Base-by-base conservation (phyloP, 2,113 vertebrate species). In the Anarhynchus alexandrinus region DNA sequence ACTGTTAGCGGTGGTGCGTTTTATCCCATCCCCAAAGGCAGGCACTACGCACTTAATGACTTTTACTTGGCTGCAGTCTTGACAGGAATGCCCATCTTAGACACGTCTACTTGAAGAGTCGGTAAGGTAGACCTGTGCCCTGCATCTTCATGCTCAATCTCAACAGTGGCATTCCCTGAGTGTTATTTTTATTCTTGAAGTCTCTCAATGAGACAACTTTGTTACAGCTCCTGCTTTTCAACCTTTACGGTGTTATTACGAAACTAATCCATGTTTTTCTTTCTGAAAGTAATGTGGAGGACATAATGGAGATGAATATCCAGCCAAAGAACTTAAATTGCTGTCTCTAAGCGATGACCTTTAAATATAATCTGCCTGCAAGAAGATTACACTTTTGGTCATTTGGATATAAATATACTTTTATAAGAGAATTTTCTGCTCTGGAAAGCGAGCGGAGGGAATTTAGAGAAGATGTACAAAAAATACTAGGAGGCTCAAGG, bases 351-450 rank as follows among this genome's bases (percentile, higher is more conserved):
- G 77, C 45, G 34, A 25, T 84, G 40, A 77, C 78, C 65, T 94
- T 94, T 84, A 84, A 88, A 69, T 82, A 67, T 55, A 76, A 90
- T 92, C 52, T 92, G 43, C 40, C 59, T 76, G 38, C 52, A 79
- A 94, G 81, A 32, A 84, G 65, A 92, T 86, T 72, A 76, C 2
- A 49, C 58, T 96, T 89, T 52, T 54, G 77, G 86, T 76, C 88
- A 87, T 82, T 93, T 91, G 52, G 64, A 49, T 78, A 61, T 70
- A 88, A 88, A 84, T 69, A 19, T 11, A 58, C 15, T 65, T 90
- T 51, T 78, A 43, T 32, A 76, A 54, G 43, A 71, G 65, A 94
- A 87, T 93, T 76, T 91, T 82, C 70, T 19, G 7, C 27, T 89
- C 72, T 89, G 40, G 30, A 65, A 90, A 76, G 61, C 18, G 36